Percentiles rank a stretch among this genome's conserved stretches.
These are phyloP conservation scores for Lycia hirtaria DNA, from an alignment of 2,888 invertebrate species.

Conservation along the genomic window DNA sequence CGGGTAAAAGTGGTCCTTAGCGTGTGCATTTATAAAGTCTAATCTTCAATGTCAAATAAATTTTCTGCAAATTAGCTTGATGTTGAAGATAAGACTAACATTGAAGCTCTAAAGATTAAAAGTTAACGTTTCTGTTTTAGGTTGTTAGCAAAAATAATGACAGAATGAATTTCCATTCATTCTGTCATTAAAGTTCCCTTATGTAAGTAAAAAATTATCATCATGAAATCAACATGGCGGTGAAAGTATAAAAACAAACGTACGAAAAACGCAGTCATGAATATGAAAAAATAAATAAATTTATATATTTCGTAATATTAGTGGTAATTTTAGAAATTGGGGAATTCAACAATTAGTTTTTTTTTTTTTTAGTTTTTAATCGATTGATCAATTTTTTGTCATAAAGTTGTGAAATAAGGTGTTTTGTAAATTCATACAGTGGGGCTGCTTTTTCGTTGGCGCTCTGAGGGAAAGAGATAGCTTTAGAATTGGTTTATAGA, in stretches of 20 bases:
- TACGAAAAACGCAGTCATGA: slow-evolving; percentile 32
- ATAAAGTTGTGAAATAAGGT: slow-evolving; percentile 21
- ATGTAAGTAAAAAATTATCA: background rate
- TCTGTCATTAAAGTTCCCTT: no score
- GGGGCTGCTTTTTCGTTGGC: slow-evolving; percentile 20
- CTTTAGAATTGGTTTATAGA: no score
- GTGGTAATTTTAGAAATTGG: slow-evolving; percentile 35
- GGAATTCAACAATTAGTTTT: slow-evolving; percentile 33
- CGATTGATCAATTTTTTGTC: slow-evolving; percentile 38
- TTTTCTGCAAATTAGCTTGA: no score
- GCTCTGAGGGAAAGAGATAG: no score
- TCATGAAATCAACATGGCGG: background rate
- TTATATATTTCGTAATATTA: slow-evolving; percentile 30
- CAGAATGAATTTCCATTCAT: no score
- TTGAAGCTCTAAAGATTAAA: no score
- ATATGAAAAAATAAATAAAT: slow-evolving; percentile 1
- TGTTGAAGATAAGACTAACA: no score
- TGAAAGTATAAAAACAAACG: background rate
- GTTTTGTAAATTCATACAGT: slow-evolving; percentile 8
- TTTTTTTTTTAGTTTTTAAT: slow-evolving; percentile 33
- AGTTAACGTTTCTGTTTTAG: no score
- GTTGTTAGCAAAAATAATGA: no score
- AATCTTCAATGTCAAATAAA: no score
- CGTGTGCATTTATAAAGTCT: no score
- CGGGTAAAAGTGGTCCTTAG: no score